A percentile compares a stretch with the other conserved stretches of the same genome.
Evolutionary conservation across 2,888 invertebrate species (phyloP).

Genomic region (Hydrotaea diabolus): DNA sequence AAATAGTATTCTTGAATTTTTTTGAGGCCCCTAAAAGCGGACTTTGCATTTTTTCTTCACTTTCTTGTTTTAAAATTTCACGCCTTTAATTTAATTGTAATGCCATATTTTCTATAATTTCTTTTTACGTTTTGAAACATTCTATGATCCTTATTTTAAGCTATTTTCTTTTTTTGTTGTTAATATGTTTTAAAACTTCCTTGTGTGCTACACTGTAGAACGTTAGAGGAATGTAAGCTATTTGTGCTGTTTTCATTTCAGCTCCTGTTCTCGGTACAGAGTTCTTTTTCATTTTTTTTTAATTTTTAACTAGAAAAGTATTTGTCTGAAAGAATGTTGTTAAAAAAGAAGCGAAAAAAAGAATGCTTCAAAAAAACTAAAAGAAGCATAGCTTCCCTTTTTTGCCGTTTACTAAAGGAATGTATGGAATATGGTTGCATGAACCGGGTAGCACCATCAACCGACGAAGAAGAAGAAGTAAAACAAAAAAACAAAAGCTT

Average conservation of each 20-base stretch:
- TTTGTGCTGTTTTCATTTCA: slow-evolving; percentile 38
- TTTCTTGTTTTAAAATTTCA: too few relatives aligned
- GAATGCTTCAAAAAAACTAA: background rate
- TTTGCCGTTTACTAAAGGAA: slow-evolving; percentile 23
- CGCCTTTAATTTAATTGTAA: background rate
- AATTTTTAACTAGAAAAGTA: slow-evolving; percentile 24
- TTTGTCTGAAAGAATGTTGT: slow-evolving; percentile 54
- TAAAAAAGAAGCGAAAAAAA: slow-evolving; percentile 45
- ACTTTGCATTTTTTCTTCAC: too few relatives aligned
- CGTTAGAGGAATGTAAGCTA: slow-evolving; percentile 45
- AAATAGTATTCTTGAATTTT: background rate
- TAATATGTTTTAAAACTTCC: background rate
- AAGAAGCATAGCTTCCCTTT: slow-evolving; percentile 24
- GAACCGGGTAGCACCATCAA: slow-evolving; percentile 27
- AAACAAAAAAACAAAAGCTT: slow-evolving; percentile 61
- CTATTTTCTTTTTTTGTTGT: background rate
- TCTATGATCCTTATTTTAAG: background rate
- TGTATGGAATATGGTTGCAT: slow-evolving; percentile 39
- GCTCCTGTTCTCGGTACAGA: slow-evolving; percentile 36
- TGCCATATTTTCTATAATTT: background rate
- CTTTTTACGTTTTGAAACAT: background rate
- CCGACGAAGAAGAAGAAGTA: too few relatives aligned
- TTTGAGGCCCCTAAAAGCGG: too few relatives aligned
- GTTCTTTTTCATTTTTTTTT: slow-evolving; percentile 7
- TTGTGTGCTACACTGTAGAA: background rate